Percentiles rank a stretch among this genome's conserved stretches.
These are phyloP conservation scores for Catamblyrhynchus diadema DNA, from an alignment of 2,797 vertebrate genomes.

Conservation along the genomic window DNA sequence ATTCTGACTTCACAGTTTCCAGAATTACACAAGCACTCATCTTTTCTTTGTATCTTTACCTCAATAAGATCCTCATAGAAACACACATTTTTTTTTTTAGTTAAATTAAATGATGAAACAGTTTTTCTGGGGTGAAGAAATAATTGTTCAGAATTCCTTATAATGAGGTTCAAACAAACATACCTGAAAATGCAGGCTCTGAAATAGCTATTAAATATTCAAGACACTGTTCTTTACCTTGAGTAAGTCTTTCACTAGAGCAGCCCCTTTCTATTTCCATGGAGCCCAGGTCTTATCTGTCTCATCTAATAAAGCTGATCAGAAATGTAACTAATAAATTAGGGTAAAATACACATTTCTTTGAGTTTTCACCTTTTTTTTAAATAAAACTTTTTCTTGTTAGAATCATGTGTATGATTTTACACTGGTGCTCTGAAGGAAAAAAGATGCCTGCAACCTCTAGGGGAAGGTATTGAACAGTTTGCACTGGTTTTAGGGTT, in stretches of 20 bases:
- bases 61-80: not conserved
- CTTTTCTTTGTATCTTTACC: not conserved
- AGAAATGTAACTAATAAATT: not conserved
- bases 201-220: not conserved
- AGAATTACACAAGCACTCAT: not conserved
- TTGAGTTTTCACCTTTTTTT: not conserved
- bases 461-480: not conserved
- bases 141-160: not conserved
- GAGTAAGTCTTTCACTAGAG: not conserved
- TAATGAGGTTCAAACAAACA: not conserved
- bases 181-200: not conserved
- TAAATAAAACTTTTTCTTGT: not conserved
- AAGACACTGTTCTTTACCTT: not conserved
- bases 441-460: not conserved
- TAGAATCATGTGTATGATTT: not conserved
- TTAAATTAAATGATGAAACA: not conserved
- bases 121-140: not conserved
- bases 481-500: not conserved
- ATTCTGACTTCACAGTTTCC: not conserved
- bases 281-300: not conserved
- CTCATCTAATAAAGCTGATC: not conserved
- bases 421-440: not conserved
- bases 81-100: fast-evolving
- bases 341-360: not conserved
- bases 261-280: not conserved